Conservation (phyloP, 2,113 vertebrate species). For the Aptenodytes patagonicus region DNA sequence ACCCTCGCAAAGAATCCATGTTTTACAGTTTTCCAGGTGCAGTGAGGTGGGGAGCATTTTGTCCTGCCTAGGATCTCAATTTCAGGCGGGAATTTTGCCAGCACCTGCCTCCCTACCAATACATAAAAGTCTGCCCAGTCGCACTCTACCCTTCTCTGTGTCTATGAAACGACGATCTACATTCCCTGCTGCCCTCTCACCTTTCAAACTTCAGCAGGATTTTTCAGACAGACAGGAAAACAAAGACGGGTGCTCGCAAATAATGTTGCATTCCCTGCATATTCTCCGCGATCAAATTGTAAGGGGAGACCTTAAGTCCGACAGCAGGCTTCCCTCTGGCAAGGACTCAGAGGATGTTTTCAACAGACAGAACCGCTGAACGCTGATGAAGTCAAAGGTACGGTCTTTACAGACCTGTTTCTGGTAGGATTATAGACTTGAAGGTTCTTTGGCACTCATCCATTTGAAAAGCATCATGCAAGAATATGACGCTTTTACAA, state of each 20-base stretch:
- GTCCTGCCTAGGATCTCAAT: not conserved
- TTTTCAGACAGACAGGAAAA: not conserved
- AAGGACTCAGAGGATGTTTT: not conserved
- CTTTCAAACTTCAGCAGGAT: not conserved
- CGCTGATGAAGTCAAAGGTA: not conserved
- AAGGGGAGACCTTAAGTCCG: not conserved
- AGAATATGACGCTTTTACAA: not conserved
- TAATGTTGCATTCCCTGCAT: fast-evolving
- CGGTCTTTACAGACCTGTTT: not conserved
- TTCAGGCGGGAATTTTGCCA: not conserved
- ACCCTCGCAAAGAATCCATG: not conserved
- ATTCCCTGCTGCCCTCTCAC: not conserved
- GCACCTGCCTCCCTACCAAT: not conserved
- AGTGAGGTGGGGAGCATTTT: not conserved
- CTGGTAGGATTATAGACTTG: not conserved
- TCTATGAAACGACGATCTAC: not conserved
- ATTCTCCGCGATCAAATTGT: not conserved
- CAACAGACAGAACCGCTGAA: not conserved
- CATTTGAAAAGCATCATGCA: not conserved
- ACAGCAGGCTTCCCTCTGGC: not conserved
- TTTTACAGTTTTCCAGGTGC: not conserved
- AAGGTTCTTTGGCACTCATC: not conserved
- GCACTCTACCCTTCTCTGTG: not conserved
- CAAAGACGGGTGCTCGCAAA: not conserved
- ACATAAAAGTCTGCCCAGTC: not conserved